Percentiles rank a stretch among this genome's conserved stretches.
Evolutionary conservation across 2,888 invertebrate genomes (phyloP).

Genomic region (Blomia tropicalis): DNA sequence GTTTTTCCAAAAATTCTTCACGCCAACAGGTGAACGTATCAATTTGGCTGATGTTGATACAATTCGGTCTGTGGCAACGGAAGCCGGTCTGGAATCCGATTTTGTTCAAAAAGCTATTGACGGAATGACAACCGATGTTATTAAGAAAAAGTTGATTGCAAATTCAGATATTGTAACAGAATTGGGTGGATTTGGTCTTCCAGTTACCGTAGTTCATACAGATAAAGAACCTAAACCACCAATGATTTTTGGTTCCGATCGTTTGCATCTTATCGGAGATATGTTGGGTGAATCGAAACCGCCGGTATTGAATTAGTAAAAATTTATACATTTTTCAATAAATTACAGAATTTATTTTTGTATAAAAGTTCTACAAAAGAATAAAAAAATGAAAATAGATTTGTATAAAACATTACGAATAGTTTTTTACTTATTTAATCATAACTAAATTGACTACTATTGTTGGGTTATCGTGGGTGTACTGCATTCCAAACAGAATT

Average conservation of each 20-base stretch:
- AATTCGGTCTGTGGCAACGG: neutral
- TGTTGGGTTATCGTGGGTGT: too few species aligned
- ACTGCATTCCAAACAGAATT: too few species aligned
- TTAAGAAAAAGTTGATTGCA: neutral
- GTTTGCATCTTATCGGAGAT: slow-evolving; percentile 9
- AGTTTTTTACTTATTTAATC: too few species aligned
- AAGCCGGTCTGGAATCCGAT: neutral
- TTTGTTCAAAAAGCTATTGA: neutral
- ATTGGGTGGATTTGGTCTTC: slow-evolving; percentile 5
- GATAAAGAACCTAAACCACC: neutral
- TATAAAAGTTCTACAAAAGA: too few species aligned
- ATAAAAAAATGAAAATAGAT: neutral
- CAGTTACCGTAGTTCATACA: neutral
- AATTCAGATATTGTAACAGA: neutral
- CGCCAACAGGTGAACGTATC: neutral
- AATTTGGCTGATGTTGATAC: neutral
- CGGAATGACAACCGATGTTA: neutral
- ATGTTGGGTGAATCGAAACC: slow-evolving; percentile 12
- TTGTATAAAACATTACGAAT: too few species aligned
- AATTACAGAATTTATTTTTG: neutral
- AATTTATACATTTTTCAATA: neutral
- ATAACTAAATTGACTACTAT: too few species aligned
- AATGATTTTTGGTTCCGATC: slow-evolving; percentile 10
- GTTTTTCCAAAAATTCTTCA: neutral
- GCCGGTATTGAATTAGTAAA: neutral